Conservation (phyloP, 2,113 vertebrate species). For the Salminus brasiliensis region DNA sequence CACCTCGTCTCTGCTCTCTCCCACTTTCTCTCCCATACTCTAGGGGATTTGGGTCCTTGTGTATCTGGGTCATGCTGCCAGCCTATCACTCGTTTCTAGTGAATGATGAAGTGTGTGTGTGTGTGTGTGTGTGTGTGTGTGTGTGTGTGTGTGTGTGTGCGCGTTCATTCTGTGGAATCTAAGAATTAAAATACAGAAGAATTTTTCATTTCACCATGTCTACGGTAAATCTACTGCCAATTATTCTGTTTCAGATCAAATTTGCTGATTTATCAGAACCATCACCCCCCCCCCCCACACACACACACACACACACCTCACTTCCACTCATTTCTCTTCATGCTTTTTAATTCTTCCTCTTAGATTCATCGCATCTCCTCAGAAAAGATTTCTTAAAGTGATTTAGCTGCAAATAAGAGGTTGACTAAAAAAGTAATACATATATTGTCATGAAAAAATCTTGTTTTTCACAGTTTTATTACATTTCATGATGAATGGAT, state of each 20-base stretch:
- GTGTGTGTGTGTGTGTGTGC: slow-evolving; percentile 4
- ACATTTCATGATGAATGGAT: too few relatives aligned
- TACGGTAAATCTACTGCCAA: not conserved
- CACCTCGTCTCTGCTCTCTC: not conserved
- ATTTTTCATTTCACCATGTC: slow-evolving; percentile 20
- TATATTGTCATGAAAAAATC: not conserved
- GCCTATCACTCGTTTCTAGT: not conserved
- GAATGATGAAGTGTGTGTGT: not conserved
- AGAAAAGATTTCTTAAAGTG: not conserved
- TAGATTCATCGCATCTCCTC: not conserved
- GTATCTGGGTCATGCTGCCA: slow-evolving; percentile 19
- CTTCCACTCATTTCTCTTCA: slow-evolving; percentile 11
- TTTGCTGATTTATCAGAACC: slow-evolving; percentile 12
- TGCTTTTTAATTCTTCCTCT: not conserved
- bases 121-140: not conserved
- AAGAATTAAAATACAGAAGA: not conserved
- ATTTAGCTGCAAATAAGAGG: not conserved
- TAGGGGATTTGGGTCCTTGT: slow-evolving; percentile 1
- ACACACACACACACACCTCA: too few relatives aligned
- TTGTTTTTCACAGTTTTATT: too few relatives aligned
- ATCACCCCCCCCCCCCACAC: too few relatives aligned
- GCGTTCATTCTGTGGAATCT: slow-evolving; percentile 13
- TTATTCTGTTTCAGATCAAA: not conserved
- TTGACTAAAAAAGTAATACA: not conserved
- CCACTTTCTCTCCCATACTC: slow-evolving; percentile 27